Evolutionary conservation across 2,797 vertebrate species (phyloP), one percentile per base, ranked within the genome.

Genomic region (Vespertilio murinus): DNA sequence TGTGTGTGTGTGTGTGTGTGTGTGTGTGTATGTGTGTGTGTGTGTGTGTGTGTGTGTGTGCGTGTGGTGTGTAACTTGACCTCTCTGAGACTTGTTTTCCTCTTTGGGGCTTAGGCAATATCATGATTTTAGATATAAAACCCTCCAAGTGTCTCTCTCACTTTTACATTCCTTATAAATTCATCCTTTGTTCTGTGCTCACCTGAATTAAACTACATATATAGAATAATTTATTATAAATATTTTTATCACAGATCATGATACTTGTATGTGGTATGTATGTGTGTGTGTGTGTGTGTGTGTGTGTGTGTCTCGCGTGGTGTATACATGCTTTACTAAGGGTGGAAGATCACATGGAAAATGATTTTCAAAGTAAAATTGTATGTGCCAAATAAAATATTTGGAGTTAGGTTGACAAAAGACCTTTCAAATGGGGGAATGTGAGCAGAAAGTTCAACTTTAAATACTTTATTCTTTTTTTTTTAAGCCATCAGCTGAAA

Each of bases 351-450:
- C 2, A 52, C 22, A 8, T 52, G 45, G 56, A 67, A 92, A 78
- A 38, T 42, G 18, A 40, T 33, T 81, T 93, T 88, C 38, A 64
- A 90, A 78, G 22, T 93, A 42, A 88, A 91, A 83, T 81, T 67
- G 65, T 93, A n/a, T 69, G 8, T 90, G 69, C 56, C 25, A 71
- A 90, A 67, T 93, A 71, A 93, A 81, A 77, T 65, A 40, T 25
- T 40, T 79, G 52, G n/a, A 75, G 8, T 52, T 18, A 69, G 40
- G 18, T 25, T 54, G 47, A 38, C 35, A 93, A 49, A 75, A 83
- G 54, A 38, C 18, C 6, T 86, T 79, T 75, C 64, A 90, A 79
- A 85, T 59, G 67, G 70, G 70, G 28, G 61, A 90, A 35, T 47
- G 16, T 47, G 65, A 45, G 87, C 54, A 82, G 28, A 77, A 78